Conservation (phyloP, 2,113 vertebrate genomes). For the Pseudonaja textilis region DNA sequence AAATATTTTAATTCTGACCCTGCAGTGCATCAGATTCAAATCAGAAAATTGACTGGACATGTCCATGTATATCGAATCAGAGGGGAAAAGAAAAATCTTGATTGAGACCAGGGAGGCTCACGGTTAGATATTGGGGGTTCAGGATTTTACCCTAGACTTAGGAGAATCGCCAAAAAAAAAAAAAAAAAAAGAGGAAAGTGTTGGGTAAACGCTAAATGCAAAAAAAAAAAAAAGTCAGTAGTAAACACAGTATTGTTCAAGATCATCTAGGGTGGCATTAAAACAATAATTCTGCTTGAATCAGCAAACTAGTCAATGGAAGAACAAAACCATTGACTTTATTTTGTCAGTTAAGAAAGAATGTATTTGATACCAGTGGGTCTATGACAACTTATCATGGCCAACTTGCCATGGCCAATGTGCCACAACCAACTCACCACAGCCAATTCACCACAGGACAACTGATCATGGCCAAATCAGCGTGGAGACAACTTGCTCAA, state of each 20-base stretch:
- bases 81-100: neutral
- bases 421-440: no score
- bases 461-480: no score
- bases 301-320: neutral
- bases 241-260: neutral
- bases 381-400: no score
- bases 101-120: neutral
- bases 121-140: no score
- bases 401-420: no score
- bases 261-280: neutral
- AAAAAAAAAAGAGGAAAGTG: neutral
- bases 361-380: neutral
- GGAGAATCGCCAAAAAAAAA: neutral
- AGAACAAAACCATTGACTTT: neutral
- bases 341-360: neutral
- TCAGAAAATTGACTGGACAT: neutral
- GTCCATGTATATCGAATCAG: neutral
- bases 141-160: neutral
- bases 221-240: neutral
- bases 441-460: no score
- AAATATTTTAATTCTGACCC: slow-evolving; percentile 59
- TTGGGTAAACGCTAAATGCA: neutral
- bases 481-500: no score
- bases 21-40: neutral
- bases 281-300: neutral